Evolutionary conservation across 2,888 invertebrate genomes (phyloP), one percentile per base, ranked within the genome.

Genomic region (Eupithecia dodoneata): DNA sequence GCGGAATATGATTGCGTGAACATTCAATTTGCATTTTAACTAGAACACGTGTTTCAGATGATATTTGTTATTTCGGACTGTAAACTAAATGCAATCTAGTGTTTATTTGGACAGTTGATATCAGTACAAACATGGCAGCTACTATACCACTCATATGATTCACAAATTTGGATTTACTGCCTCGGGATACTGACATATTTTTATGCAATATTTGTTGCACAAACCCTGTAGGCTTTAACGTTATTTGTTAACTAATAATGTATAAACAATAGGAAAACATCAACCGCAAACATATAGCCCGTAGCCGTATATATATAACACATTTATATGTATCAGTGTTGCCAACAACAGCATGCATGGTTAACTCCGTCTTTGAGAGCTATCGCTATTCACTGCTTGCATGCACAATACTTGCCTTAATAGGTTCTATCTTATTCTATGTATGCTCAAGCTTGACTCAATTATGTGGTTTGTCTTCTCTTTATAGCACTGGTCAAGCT

Each of bases 1-100:
- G 63, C 66, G 71, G 75, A 52, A 72, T 75, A 75, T 75, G 71
- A 75, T 71, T 71, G 71, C 65, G 55, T 44, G 75, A 75, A 75
- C 65, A 66, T 75, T 71, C 49, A 70, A 74, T 74, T 74, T 70
- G 59, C 41, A 70, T 74, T 74, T 55, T 59, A 70, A 44, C 59
- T 70, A 52, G 65, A 41, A 65, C 49, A 71, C 65, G 18, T 18
- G 49, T 71, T 71, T 71, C n/a, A 42, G 45, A 13, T 52, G n/a
- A 15, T 49, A 18, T 45, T 75, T 65, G 65, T 41, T 49, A 42
- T 70, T 47, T 70, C 18, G 4, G 47, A n/a, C 18, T 47, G 47
- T 49, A 70, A 70, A 42, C 42, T 66, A 42, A 41, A 63, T 66
- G 66, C 66, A 66, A 66, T 42, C 66, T 66, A 47, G 30, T 30